Percentiles rank a stretch among this genome's conserved stretches.
Evolutionary conservation across 2,113 vertebrate genomes (phyloP).

Genomic region (Podarcis cretensis): DNA sequence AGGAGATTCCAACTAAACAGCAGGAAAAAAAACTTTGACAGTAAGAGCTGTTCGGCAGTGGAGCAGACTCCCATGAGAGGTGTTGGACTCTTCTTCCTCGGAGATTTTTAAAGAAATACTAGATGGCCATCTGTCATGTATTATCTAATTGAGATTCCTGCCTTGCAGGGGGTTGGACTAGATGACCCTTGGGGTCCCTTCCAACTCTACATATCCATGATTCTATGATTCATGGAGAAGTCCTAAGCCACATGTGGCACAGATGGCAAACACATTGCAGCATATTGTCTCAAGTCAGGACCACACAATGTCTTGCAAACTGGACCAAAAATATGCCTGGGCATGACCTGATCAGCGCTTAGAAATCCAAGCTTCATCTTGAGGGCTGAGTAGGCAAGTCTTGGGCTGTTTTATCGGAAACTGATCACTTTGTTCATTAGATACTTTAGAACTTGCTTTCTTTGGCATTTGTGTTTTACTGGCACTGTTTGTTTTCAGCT

Average conservation of each 20-base stretch:
- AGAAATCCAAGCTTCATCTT: background rate
- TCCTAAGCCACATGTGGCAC: background rate
- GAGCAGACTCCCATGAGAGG: no score
- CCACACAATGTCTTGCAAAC: background rate
- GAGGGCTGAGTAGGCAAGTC: background rate
- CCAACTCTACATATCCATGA: no score
- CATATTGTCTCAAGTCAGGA: background rate
- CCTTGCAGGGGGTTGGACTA: no score
- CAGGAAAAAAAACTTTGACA: no score
- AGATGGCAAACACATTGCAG: background rate
- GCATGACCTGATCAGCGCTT: background rate
- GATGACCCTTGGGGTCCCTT: no score
- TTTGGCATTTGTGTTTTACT: background rate
- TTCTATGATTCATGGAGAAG: no score
- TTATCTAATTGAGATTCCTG: no score
- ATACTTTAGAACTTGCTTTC: background rate
- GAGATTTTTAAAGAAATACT: no score
- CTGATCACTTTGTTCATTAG: background rate
- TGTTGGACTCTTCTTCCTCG: no score
- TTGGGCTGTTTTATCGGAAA: background rate
- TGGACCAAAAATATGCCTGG: background rate
- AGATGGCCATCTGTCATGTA: no score
- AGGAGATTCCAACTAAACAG: no score
- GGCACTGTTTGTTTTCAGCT: accelerated
- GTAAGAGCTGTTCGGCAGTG: no score